Base-by-base conservation (phyloP, 2,888 invertebrate species). In the Nomada ferruginata region DNA sequence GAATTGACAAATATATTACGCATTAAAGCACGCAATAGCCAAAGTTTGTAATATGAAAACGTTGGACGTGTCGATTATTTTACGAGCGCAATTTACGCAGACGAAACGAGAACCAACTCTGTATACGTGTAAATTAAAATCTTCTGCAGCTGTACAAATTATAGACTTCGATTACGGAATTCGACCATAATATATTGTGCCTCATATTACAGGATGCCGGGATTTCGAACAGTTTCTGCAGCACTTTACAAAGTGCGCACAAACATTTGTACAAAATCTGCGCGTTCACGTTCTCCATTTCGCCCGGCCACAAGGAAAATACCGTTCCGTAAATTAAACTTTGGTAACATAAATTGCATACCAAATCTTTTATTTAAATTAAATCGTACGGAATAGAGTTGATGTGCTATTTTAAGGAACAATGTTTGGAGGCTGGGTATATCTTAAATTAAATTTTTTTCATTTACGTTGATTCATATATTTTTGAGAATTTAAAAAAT, bases 91-190 rank as follows among this genome's bases (percentile, higher is more conserved):
- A n/a, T 15, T 36, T 9, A 9, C 1, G 29, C 20, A 15, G 15
- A 66, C n/a, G 10, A 66, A 36, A 52, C 63, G 20, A 29, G 36
- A 23, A 52, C 18, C 52, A 52, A 36, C 15, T 15, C 7, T 36
- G 36, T 7, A 29, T 1, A 5, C 4, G 53, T 10, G 36, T 68
- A 53, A 53, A 68, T 68, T 36, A 68, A 55, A 68, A 53, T 68
- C 53, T 68, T 68, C 20, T 0, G 2, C 66, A 36, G 18, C 15
- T 15, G 5, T 42, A 29, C 66, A 42, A 68, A 42, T 68, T 53
- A 36, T 53, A 42, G 20, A 53, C 66, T 36, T 53, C 36, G 52
- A 52, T 64, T 50, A 69, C 44, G 55, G 70, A 18, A 70, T 71
- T 71, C 47, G 26, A 50, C 50, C 29, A 36, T 23, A 29, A 59